A percentile compares a stretch with the other conserved stretches of the same genome.
These are phyloP conservation scores for Cossypha dichroa DNA, from an alignment of 2,797 vertebrate genomes.

Conservation along the genomic window DNA sequence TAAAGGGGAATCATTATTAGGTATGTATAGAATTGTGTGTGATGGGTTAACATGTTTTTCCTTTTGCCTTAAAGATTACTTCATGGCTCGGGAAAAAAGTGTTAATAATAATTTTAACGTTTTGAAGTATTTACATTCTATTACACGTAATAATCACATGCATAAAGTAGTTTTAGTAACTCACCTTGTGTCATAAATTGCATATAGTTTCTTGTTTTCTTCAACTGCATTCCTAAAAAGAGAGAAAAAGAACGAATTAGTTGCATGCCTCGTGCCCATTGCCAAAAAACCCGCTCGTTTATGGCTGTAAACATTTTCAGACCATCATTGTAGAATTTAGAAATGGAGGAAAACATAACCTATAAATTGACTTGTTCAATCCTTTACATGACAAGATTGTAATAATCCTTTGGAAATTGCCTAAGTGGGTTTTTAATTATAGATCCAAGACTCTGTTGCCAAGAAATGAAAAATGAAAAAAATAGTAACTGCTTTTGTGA, in stretches of 20 bases:
- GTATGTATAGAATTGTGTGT: background rate
- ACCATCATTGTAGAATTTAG: background rate
- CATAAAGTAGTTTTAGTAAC: conserved; percentile 35
- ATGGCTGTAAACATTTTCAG: background rate
- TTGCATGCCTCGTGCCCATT: background rate
- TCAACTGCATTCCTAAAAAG: conserved; percentile 91
- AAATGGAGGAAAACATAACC: background rate
- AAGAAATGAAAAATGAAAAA: conserved; percentile 38
- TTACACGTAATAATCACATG: background rate
- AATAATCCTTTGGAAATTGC: conserved; percentile 31
- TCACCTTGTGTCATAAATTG: conserved; percentile 94
- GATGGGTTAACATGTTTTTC: background rate
- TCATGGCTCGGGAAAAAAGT: background rate
- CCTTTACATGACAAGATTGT: conserved; percentile 13
- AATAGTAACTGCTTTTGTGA: conserved; percentile 18
- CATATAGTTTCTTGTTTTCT: conserved; percentile 91
- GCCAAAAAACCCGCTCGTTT: background rate
- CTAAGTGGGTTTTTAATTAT: conserved; percentile 52
- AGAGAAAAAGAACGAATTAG: conserved; percentile 43
- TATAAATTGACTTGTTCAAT: conserved; percentile 32
- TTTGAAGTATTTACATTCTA: background rate
- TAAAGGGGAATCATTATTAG: background rate
- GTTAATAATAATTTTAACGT: background rate
- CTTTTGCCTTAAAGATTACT: background rate
- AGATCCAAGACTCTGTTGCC: conserved; percentile 22